Evolutionary conservation across 2,113 vertebrate genomes (phyloP).

Genomic region (Ochotona curzoniae): DNA sequence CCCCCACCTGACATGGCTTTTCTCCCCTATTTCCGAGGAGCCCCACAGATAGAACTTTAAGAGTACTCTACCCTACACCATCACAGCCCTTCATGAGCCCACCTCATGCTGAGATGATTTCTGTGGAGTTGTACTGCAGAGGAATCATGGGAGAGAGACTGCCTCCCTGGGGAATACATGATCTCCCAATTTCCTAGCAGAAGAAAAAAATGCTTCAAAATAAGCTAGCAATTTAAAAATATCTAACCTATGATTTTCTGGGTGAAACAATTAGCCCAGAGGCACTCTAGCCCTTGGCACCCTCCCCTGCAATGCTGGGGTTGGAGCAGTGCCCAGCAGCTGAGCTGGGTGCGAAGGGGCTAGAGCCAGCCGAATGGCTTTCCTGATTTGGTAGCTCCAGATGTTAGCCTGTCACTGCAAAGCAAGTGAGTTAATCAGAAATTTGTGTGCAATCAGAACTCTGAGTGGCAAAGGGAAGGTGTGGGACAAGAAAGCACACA

Average conservation of each 20-base stretch:
- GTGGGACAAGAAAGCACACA: not conserved
- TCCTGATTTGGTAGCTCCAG: slow-evolving; percentile 54
- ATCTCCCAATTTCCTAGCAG: not conserved
- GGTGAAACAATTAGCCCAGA: slow-evolving; percentile 61
- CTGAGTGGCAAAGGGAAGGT: not conserved
- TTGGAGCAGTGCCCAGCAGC: slow-evolving; percentile 40
- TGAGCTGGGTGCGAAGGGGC: slow-evolving; percentile 30
- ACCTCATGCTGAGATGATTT: not conserved
- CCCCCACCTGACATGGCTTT: not conserved
- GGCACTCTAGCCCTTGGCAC: slow-evolving; percentile 40
- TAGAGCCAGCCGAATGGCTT: slow-evolving; percentile 28
- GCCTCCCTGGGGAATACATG: not conserved
- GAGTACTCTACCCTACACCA: not conserved
- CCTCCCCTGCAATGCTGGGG: not conserved
- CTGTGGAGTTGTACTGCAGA: not conserved
- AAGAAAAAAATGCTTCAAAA: slow-evolving; percentile 17
- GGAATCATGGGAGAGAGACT: not conserved
- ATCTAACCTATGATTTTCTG: slow-evolving; percentile 62
- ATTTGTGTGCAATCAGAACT: slow-evolving; percentile 49
- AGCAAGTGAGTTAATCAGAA: slow-evolving; percentile 57
- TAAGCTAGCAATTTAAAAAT: slow-evolving; percentile 64
- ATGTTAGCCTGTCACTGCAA: slow-evolving; percentile 55
- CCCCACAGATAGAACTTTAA: not conserved
- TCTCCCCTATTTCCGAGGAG: not conserved
- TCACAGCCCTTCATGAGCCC: not conserved